Evolutionary conservation across 2,797 vertebrate genomes (phyloP), one percentile per base, ranked within the genome.

Genomic region (Crax fasciolata): DNA sequence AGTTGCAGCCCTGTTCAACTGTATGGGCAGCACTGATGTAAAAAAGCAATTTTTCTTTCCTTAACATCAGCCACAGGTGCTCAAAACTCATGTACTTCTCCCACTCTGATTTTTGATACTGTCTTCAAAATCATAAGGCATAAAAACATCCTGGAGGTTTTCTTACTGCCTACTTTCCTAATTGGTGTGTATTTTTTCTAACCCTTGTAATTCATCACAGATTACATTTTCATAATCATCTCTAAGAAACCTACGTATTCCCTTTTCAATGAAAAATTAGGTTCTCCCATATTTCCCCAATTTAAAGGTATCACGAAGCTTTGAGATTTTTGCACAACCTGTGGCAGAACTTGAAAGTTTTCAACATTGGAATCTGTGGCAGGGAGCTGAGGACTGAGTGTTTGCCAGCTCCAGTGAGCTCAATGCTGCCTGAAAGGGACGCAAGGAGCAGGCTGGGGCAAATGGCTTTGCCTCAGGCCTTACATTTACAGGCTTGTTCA

Each of bases 181-280:
- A 39, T 83, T 61, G 27, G 32, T 48, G 19, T 81, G 23, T 96
- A 46, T 94, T 95, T 93, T 92, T 92, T 58, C 89, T 91, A 80
- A 92, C 75, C 57, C 94, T 57, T 83, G 44, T 89, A 87, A 74
- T 83, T 93, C 41, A n/a, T 68, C 87, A 75, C 61, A 89, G 57
- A 77, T 80, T 65, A 58, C 27, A 41, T 89, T 91, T 92, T 82
- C 55, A 28, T 73, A 20, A 35, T 76, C 90, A 86, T 75, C 78
- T 49, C 57, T 85, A 71, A 72, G 71, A 85, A 77, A 93, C 38
- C 46, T 58, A 51, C 8, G 51, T 24, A 16, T 65, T 88, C 25
- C 7, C 25, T 86, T 81, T 87, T 93, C 52, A 78, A 3, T 16
- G 9, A 84, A 91, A 77, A 75, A 8, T 38, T 52, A 10, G 6